Percentiles rank a stretch among this genome's conserved stretches.
Conservation (phyloP, 2,113 vertebrate genomes). For the Panurus biarmicus region DNA sequence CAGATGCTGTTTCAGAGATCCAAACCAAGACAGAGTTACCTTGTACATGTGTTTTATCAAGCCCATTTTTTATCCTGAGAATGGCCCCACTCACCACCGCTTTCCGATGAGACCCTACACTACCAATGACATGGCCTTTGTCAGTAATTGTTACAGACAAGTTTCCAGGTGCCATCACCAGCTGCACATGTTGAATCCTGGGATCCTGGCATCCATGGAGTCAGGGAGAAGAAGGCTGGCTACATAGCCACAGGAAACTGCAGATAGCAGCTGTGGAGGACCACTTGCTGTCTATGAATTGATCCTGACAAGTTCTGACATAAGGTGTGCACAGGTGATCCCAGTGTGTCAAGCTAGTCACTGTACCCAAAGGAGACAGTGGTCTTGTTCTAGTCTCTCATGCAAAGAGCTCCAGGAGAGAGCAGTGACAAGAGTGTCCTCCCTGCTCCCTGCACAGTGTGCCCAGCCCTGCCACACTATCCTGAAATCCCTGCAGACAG, state of each 20-base stretch:
- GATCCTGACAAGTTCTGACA: neutral
- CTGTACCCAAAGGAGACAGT: neutral
- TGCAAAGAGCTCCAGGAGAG: neutral
- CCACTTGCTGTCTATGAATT: rapidly evolving
- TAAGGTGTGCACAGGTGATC: neutral
- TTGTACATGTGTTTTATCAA: neutral
- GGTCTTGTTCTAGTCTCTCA: neutral
- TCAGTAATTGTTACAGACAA: neutral
- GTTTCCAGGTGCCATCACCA: neutral
- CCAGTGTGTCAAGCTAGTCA: neutral
- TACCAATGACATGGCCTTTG: neutral
- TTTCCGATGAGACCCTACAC: neutral
- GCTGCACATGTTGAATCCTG: neutral
- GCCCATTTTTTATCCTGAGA: neutral
- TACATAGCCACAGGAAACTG: neutral
- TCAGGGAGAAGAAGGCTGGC: rapidly evolving
- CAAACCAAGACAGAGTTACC: neutral
- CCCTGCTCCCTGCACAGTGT: neutral
- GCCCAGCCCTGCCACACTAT: neutral
- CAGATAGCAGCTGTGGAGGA: neutral
- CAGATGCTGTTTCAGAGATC: neutral
- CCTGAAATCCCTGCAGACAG: neutral
- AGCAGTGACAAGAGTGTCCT: rapidly evolving
- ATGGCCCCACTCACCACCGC: rapidly evolving
- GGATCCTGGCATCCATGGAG: neutral